Evolutionary conservation across 1,140 invertebrate species (phyloP).

Genomic region (Dufourea novaeangliae): DNA sequence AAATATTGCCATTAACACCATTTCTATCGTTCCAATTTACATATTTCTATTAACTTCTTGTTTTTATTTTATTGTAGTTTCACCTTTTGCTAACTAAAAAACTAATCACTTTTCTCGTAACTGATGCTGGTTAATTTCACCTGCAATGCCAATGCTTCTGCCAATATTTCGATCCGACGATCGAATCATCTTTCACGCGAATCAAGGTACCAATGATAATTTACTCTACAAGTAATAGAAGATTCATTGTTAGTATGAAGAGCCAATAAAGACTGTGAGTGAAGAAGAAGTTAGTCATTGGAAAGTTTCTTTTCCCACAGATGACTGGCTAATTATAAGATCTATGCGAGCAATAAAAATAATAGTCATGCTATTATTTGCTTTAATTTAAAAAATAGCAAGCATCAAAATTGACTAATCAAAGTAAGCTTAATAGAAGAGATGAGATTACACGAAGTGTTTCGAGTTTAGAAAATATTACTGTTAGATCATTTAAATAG

Average conservation of each 20-base stretch:
- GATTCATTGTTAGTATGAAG: conserved; percentile 24
- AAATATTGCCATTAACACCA: neutral
- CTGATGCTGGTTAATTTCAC: conserved; percentile 29
- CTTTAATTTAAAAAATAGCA: too few species aligned
- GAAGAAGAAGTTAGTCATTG: neutral
- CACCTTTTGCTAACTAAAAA: neutral
- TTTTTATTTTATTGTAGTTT: neutral
- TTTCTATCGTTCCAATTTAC: neutral
- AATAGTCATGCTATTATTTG: too few species aligned
- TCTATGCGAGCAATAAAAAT: too few species aligned
- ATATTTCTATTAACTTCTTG: neutral
- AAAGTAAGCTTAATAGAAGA: too few species aligned
- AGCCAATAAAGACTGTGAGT: conserved; percentile 30
- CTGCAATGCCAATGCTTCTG: conserved; percentile 48
- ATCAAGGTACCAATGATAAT: conserved; percentile 14
- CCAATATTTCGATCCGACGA: conserved; percentile 48
- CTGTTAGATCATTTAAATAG: too few species aligned
- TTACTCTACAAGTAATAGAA: conserved; percentile 12
- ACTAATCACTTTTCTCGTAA: conserved; percentile 27
- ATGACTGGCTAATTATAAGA: neutral
- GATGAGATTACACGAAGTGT: too few species aligned
- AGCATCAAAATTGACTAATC: too few species aligned
- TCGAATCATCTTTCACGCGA: conserved; percentile 51
- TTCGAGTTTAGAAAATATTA: too few species aligned
- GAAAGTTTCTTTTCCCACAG: conserved; percentile 21